Conservation (phyloP, 2,888 invertebrate genomes). For the Eupithecia subumbrata region DNA sequence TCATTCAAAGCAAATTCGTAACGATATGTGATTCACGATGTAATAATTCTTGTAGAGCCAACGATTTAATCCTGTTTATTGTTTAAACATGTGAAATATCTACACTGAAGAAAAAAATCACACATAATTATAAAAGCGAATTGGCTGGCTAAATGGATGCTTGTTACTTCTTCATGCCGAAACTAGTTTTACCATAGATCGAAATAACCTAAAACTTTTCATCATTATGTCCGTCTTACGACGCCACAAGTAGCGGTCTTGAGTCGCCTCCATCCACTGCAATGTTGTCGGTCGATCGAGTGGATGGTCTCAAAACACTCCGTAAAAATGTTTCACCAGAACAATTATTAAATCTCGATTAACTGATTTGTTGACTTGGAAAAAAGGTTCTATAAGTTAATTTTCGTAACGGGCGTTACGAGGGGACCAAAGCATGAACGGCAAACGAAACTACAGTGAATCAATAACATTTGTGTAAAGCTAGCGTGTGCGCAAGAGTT, state of each 20-base stretch:
- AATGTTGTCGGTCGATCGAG: background rate
- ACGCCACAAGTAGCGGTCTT: no score
- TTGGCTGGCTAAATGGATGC: background rate
- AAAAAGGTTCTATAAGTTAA: background rate
- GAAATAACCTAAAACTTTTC: no score
- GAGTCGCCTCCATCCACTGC: background rate
- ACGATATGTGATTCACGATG: conserved; percentile 52
- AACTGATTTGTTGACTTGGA: background rate
- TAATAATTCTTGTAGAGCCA: conserved; percentile 50
- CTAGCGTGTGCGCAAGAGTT: no score
- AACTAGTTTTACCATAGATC: no score
- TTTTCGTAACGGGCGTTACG: no score
- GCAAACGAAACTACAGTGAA: no score
- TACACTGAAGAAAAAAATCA: background rate
- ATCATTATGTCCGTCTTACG: background rate
- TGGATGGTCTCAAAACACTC: background rate
- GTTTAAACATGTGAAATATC: background rate
- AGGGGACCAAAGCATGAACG: no score
- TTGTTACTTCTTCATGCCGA: background rate
- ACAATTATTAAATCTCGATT: background rate
- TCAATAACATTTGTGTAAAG: no score
- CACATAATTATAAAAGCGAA: background rate
- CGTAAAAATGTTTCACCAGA: background rate
- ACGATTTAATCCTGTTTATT: background rate
- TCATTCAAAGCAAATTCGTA: conserved; percentile 49